Conservation (phyloP, 1,140 invertebrate species). For the Steinernema khuongi region DNA sequence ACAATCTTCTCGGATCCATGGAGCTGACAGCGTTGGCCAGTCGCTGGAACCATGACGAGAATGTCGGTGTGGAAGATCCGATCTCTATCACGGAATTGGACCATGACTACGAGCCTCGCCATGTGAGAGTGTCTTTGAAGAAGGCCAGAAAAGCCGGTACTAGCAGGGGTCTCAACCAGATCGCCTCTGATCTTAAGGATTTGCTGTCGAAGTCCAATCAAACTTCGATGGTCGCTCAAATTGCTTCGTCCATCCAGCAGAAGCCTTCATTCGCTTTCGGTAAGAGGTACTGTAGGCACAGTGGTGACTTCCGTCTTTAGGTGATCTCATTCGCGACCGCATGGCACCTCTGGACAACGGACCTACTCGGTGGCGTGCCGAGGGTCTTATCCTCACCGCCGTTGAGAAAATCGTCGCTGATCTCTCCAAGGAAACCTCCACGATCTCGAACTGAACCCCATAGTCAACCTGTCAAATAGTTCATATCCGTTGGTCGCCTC, state of each 20-base stretch:
- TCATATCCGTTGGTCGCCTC: not conserved
- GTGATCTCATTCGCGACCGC: not conserved
- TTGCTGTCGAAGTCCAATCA: not conserved
- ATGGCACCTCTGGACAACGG: not conserved
- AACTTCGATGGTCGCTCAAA: not conserved
- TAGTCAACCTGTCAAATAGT: not conserved
- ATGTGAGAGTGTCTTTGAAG: no score
- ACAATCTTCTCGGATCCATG: not conserved
- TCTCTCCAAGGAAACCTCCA: not conserved
- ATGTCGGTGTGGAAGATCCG: not conserved
- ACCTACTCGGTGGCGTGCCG: not conserved
- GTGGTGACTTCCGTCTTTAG: not conserved
- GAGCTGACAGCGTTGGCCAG: not conserved
- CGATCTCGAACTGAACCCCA: not conserved
- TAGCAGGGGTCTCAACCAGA: not conserved
- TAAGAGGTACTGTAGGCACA: no score
- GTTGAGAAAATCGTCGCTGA: conserved; percentile 1
- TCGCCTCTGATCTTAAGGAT: not conserved
- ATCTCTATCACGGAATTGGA: not conserved
- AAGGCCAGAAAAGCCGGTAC: no score
- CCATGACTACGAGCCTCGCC: not conserved
- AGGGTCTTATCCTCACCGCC: not conserved
- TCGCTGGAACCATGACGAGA: not conserved
- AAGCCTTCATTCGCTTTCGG: not conserved
- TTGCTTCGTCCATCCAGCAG: not conserved